Conservation (phyloP, 2,888 invertebrate species). For the Deilephila porcellus region DNA sequence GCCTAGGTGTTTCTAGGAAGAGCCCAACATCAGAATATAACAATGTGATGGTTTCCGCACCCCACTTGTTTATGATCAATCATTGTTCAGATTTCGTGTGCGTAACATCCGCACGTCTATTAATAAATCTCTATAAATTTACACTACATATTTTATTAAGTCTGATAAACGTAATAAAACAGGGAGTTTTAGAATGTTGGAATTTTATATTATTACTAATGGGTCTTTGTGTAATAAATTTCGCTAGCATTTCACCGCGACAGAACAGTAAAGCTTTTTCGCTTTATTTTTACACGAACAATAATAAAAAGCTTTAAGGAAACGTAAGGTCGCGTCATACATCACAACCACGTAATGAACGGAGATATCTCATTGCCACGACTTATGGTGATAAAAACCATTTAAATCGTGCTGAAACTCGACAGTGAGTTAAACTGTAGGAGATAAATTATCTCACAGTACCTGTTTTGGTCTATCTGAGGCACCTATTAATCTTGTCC, state of each 20-base stretch:
- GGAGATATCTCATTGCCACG: not conserved
- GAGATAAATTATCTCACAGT: not conserved
- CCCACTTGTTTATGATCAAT: conserved; percentile 33
- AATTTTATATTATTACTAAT: too few relatives aligned
- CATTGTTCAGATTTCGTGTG: conserved; percentile 30
- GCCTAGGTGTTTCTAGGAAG: conserved; percentile 27
- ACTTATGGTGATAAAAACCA: not conserved
- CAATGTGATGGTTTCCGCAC: conserved; percentile 32
- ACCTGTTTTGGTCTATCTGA: not conserved
- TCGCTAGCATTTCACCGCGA: too few relatives aligned
- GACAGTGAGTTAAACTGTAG: not conserved
- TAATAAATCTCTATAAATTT: conserved; percentile 29
- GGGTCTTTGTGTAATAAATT: too few relatives aligned
- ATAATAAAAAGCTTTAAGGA: too few relatives aligned
- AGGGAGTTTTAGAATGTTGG: not conserved
- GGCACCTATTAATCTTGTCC: conserved; percentile 11
- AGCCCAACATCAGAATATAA: conserved; percentile 27
- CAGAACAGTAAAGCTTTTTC: too few relatives aligned
- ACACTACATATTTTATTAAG: conserved; percentile 13
- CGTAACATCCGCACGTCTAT: conserved; percentile 29
- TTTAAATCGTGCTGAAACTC: not conserved
- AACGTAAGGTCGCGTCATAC: not conserved
- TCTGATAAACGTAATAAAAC: conserved; percentile 4
- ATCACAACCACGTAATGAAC: not conserved
- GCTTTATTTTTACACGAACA: too few relatives aligned